phyloP scores from a whole-genome alignment of 2,113 vertebrate species.

The Paradoxurus hermaphroditus region DNA sequence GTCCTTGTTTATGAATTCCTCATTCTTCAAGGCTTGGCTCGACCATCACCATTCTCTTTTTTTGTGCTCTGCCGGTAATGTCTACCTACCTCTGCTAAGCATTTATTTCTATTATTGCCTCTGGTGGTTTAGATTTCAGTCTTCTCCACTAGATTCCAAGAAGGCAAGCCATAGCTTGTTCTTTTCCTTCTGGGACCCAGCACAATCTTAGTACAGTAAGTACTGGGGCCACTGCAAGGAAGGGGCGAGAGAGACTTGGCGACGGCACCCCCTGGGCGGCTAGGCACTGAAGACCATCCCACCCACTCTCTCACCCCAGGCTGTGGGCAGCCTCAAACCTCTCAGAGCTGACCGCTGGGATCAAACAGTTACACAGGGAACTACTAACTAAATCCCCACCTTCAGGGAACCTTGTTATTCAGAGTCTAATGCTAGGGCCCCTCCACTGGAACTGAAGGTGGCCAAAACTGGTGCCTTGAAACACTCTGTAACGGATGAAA shows the following conservation, averaged over 20 bases:
- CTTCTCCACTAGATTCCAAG: neutral
- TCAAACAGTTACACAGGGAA: neutral
- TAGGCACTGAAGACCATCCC: neutral
- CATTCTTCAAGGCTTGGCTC: neutral
- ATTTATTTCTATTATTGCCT: neutral
- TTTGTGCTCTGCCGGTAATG: neutral
- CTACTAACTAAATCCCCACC: neutral
- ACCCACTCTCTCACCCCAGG: no score
- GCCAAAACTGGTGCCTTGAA: neutral
- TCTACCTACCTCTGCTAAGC: neutral
- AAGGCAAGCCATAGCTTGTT: neutral
- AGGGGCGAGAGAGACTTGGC: neutral
- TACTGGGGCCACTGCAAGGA: neutral
- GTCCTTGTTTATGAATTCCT: neutral
- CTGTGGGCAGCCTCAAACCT: neutral
- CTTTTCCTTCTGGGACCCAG: neutral
- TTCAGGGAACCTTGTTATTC: neutral
- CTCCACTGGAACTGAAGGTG: neutral
- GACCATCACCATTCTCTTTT: neutral
- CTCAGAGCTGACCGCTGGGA: neutral
- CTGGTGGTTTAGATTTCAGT: neutral
- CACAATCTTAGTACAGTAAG: neutral
- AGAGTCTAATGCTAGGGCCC: neutral
- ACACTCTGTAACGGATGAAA: neutral
- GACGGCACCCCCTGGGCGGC: neutral